Evolutionary conservation across 2,888 invertebrate species (phyloP).

Genomic region (Nomada fucata): DNA sequence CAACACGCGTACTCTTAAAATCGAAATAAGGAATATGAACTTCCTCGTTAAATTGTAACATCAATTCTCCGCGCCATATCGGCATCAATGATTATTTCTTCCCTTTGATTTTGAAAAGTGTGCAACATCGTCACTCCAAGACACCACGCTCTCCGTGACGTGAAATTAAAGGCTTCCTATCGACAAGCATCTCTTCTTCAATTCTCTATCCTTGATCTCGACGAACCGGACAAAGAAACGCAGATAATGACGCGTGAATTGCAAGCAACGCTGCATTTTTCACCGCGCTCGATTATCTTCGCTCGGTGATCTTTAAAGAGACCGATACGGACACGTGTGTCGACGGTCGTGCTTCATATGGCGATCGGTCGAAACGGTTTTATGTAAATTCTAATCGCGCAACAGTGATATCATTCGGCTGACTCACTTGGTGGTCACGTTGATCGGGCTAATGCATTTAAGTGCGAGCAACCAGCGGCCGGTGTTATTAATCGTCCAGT

Average conservation of each 20-base stretch:
- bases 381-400: slow-evolving; percentile 63
- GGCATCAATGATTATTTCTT: too few species aligned
- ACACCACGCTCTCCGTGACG: too few species aligned
- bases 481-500: slow-evolving; percentile 69
- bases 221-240: neutral
- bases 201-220: neutral
- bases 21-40: neutral
- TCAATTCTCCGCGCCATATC: too few species aligned
- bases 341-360: slow-evolving; percentile 2
- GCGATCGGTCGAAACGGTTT: slow-evolving; percentile 48
- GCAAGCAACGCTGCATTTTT: neutral
- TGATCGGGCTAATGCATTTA: slow-evolving; percentile 69
- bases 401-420: slow-evolving; percentile 65
- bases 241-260: slow-evolving; percentile 5
- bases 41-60: too few species aligned
- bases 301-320: slow-evolving; percentile 1
- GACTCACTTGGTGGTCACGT: slow-evolving; percentile 64
- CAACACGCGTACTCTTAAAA: neutral
- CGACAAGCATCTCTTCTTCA: neutral
- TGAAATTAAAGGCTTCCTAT: neutral
- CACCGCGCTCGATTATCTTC: neutral
- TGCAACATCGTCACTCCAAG: too few species aligned
- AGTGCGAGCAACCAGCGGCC: slow-evolving; percentile 60
- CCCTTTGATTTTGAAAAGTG: too few species aligned
- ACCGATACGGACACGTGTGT: slow-evolving; percentile 1